phyloP scores from a whole-genome alignment of 2,113 vertebrate species.

The Oreamnos americanus region DNA sequence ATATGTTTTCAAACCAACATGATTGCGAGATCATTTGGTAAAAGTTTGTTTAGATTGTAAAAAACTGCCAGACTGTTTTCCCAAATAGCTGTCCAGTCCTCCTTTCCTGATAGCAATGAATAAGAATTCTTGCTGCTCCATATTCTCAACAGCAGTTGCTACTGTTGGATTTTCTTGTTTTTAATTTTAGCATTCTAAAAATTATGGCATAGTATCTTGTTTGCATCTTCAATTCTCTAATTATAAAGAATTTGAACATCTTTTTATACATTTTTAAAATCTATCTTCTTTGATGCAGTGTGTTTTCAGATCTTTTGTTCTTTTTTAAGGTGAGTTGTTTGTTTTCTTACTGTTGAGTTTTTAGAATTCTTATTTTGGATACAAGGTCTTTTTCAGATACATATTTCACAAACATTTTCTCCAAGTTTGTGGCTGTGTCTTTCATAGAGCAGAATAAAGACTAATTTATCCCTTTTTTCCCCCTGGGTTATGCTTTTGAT shows the following conservation, averaged over 20 bases:
- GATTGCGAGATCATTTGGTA: background rate
- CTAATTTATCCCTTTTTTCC: background rate
- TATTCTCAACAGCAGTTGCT: background rate
- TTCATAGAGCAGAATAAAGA: background rate
- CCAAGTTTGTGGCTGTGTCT: background rate
- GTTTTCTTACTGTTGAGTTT: background rate
- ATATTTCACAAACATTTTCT: background rate
- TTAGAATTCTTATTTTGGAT: background rate
- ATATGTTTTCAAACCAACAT: conserved; percentile 36
- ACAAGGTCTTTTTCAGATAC: background rate
- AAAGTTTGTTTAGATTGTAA: background rate
- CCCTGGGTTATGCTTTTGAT: background rate
- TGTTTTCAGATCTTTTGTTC: background rate
- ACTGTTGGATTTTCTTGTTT: background rate
- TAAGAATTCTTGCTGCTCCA: background rate
- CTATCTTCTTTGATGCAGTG: background rate
- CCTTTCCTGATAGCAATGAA: background rate
- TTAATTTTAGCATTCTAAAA: background rate
- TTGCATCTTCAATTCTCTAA: background rate
- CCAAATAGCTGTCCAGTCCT: background rate
- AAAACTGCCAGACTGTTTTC: background rate
- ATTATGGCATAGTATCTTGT: background rate
- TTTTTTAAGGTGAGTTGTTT: background rate
- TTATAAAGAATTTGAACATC: background rate
- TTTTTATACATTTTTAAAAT: background rate